Evolutionary conservation across 2,888 invertebrate species (phyloP).

Genomic region (Orthosia gothica): DNA sequence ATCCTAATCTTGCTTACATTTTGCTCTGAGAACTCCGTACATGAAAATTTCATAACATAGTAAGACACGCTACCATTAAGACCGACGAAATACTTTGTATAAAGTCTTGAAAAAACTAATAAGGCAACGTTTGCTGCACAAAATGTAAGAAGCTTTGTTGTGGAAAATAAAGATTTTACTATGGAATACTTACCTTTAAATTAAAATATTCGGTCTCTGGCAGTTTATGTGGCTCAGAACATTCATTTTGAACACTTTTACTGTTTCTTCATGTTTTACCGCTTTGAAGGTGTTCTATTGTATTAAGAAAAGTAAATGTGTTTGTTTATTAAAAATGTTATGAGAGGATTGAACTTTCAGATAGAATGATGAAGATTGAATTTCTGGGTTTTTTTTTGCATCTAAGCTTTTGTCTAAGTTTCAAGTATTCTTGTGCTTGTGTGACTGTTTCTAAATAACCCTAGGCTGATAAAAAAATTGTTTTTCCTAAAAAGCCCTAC

Average conservation of each 20-base stretch:
- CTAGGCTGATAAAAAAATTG: no score
- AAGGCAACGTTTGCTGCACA: slow-evolving; percentile 52
- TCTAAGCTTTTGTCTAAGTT: neutral
- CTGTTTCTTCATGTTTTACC: slow-evolving; percentile 38
- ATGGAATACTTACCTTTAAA: slow-evolving; percentile 55
- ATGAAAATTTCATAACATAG: slow-evolving; percentile 63
- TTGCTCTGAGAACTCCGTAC: slow-evolving; percentile 7
- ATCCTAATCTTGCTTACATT: slow-evolving; percentile 37
- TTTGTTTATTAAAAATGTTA: slow-evolving; percentile 28
- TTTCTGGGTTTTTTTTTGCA: neutral
- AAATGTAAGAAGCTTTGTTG: slow-evolving; percentile 51
- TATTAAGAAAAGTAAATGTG: slow-evolving; percentile 8
- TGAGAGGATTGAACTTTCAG: slow-evolving; percentile 24
- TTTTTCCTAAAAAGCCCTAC: no score
- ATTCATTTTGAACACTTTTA: slow-evolving; percentile 53
- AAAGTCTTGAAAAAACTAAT: slow-evolving; percentile 66
- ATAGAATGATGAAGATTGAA: no score
- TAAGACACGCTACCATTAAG: slow-evolving; percentile 37
- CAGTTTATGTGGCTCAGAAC: slow-evolving; percentile 47
- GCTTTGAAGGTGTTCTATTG: slow-evolving; percentile 20
- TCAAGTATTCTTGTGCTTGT: no score
- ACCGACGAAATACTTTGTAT: slow-evolving; percentile 57
- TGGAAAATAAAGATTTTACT: slow-evolving; percentile 55
- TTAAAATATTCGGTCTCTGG: slow-evolving; percentile 62
- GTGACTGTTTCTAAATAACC: no score